Conservation (phyloP, 2,888 invertebrate species). For the Cyaniris semiargus region DNA sequence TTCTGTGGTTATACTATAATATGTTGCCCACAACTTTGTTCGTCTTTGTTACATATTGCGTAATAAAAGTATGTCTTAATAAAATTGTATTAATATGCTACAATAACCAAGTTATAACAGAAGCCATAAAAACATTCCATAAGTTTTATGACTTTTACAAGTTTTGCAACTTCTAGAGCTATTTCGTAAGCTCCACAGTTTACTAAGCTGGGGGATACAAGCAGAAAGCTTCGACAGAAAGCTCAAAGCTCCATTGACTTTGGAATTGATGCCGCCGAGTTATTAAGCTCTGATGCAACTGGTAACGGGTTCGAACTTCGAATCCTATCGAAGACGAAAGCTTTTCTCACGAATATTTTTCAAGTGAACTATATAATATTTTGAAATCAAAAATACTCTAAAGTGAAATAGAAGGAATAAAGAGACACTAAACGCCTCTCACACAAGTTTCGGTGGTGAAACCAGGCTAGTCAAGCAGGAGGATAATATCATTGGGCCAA, state of each 20-base stretch:
- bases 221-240: constrained; percentile 5
- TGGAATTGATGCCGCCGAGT: not conserved
- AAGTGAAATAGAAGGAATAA: too few relatives aligned
- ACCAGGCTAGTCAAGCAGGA: too few relatives aligned
- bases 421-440: too few relatives aligned
- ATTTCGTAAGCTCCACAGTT: constrained; percentile 1
- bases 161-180: not conserved
- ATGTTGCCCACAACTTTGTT: too few relatives aligned
- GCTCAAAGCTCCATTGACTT: constrained; percentile 10
- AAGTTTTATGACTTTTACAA: not conserved
- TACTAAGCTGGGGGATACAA: not conserved
- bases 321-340: not conserved
- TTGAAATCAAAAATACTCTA: too few relatives aligned
- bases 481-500: too few relatives aligned
- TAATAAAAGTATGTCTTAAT: not conserved
- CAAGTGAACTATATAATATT: too few relatives aligned
- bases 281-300: not conserved
- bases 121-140: not conserved
- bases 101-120: not conserved
- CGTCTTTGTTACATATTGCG: too few relatives aligned
- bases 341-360: not conserved
- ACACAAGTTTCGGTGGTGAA: too few relatives aligned
- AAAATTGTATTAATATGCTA: not conserved
- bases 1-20: too few relatives aligned
- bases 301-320: not conserved